These are phyloP conservation scores for Nestor notabilis DNA, from an alignment of 2,113 vertebrate genomes.

Conservation along the genomic window DNA sequence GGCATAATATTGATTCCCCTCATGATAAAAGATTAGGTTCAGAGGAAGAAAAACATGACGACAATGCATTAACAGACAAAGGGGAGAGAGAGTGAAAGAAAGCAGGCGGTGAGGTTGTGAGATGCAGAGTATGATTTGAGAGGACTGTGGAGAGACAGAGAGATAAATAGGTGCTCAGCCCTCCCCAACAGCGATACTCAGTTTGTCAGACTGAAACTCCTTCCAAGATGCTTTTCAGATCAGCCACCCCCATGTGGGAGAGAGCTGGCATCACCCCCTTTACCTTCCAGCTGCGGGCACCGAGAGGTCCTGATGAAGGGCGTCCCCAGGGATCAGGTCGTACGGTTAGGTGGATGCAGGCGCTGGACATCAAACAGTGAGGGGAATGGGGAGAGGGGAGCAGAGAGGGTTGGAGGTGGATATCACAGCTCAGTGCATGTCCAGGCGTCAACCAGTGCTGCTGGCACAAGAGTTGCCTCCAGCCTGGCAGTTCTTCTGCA, in stretches of 20 bases:
- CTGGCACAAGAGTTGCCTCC: background rate
- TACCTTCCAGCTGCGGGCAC: slow-evolving; percentile 35
- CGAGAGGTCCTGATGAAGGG: accelerated
- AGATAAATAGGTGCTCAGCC: slow-evolving; percentile 5
- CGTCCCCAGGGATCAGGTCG: background rate
- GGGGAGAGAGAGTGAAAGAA: background rate
- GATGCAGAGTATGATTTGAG: slow-evolving; percentile 23
- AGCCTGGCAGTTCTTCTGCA: background rate
- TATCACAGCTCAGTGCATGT: background rate
- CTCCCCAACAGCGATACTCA: background rate
- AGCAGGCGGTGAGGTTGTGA: background rate
- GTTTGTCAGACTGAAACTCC: slow-evolving; percentile 51
- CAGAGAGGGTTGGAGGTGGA: background rate
- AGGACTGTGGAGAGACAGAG: slow-evolving; percentile 36
- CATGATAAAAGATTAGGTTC: slow-evolving; percentile 47
- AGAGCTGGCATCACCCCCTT: background rate
- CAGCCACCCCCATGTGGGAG: background rate
- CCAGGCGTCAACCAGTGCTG: background rate
- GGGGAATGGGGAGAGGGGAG: accelerated
- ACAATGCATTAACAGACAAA: background rate
- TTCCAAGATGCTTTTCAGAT: slow-evolving; percentile 31
- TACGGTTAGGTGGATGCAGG: background rate
- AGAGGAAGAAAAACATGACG: slow-evolving; percentile 38
- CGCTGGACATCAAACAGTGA: background rate
- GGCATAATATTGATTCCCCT: background rate